These are phyloP conservation scores for Gila orcuttii DNA, from an alignment of 2,113 vertebrate genomes.

Conservation along the genomic window DNA sequence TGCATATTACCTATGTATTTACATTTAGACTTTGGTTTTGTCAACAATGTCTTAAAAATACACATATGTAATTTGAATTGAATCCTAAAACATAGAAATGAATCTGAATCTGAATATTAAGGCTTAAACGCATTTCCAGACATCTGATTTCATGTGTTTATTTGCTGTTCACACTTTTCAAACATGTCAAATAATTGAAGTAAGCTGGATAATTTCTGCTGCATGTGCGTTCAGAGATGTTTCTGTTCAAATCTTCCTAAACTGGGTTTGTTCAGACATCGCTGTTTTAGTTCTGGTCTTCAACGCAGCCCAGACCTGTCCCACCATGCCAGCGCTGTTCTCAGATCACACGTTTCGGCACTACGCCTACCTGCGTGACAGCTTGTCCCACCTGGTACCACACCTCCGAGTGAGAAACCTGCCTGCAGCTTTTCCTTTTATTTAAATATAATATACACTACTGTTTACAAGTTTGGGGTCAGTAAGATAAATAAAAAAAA, in stretches of 20 bases:
- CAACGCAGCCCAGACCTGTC: conserved; percentile 92
- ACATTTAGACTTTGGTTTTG: not conserved
- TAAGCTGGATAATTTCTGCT: not conserved
- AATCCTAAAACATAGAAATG: not conserved
- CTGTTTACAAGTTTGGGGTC: not conserved
- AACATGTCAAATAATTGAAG: not conserved
- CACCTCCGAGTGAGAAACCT: conserved; percentile 81
- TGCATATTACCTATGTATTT: not conserved
- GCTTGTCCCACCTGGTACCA: conserved; percentile 94
- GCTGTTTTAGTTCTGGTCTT: conserved; percentile 96
- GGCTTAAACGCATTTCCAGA: not conserved
- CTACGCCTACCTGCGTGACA: conserved; percentile 95
- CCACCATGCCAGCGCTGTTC: conserved; percentile 95
- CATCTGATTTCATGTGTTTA: not conserved
- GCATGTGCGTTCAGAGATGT: not conserved
- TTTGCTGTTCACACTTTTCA: not conserved
- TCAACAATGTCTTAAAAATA: not conserved
- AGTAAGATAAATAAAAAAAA: not conserved
- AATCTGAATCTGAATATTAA: not conserved
- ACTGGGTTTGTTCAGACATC: conserved; percentile 79
- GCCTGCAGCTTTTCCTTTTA: not conserved
- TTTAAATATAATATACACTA: not conserved
- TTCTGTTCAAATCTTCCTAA: conserved; percentile 43
- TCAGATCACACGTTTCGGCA: conserved; percentile 96
- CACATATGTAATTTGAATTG: not conserved